Conservation (phyloP, 2,113 vertebrate species). For the Alligator mississippiensis region DNA sequence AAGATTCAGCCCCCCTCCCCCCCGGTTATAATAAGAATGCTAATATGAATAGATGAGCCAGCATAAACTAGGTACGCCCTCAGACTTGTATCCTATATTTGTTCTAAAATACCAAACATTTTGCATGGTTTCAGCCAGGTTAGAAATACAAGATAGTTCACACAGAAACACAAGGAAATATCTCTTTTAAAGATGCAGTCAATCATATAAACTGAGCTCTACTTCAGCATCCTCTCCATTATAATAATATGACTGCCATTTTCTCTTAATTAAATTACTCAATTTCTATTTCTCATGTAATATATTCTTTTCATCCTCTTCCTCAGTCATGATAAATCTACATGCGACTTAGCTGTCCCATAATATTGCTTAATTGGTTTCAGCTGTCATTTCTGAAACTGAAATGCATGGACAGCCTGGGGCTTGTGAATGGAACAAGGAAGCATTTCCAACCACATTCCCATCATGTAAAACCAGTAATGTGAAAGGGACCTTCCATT, state of each 20-base stretch:
- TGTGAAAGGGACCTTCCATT: constrained; percentile 75
- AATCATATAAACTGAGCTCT: background rate
- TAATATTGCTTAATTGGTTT: constrained; percentile 79
- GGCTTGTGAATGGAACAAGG: constrained; percentile 72
- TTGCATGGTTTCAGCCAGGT: background rate
- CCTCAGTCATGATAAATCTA: constrained; percentile 67
- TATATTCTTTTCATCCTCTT: constrained; percentile 33
- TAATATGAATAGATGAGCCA: constrained; percentile 35
- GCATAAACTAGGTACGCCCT: background rate
- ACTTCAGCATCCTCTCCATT: constrained; percentile 7
- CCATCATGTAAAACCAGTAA: constrained; percentile 78
- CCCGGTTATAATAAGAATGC: constrained; percentile 19
- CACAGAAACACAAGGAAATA: background rate
- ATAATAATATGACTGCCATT: background rate
- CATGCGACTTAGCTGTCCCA: constrained; percentile 59
- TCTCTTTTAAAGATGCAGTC: background rate
- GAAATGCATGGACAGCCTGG: constrained; percentile 70
- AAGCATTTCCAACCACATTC: constrained; percentile 78
- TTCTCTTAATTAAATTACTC: constrained; percentile 71
- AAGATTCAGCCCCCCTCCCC: background rate
- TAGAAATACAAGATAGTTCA: constrained; percentile 19
- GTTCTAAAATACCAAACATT: background rate
- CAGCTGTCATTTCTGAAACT: constrained; percentile 78
- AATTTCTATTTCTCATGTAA: constrained; percentile 55
- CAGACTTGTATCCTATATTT: background rate